Percentiles rank a stretch among this genome's conserved stretches.
phyloP scores from a whole-genome alignment of 2,797 vertebrate genomes.

The Gymnodraco acuticeps region DNA sequence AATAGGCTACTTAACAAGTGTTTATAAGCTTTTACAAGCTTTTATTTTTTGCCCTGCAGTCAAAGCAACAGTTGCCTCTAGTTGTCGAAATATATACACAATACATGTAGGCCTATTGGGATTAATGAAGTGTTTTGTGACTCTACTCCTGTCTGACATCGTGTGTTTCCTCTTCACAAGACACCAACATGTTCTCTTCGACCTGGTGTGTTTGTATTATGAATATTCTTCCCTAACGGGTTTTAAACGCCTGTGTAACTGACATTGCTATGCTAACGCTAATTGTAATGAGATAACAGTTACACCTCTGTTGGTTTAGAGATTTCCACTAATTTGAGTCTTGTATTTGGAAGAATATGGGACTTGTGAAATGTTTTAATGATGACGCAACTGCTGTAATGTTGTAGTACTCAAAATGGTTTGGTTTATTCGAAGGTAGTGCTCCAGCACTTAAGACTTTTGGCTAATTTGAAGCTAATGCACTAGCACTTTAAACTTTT shows the following conservation, averaged over 20 bases:
- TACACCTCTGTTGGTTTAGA: neutral
- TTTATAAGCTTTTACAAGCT: no score
- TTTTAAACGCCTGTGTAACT: neutral
- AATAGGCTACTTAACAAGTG: neutral
- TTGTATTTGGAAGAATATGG: neutral
- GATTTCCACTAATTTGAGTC: neutral
- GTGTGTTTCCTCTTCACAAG: neutral
- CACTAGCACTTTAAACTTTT: no score
- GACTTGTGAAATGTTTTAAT: neutral
- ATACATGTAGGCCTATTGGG: neutral
- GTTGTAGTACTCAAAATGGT: no score
- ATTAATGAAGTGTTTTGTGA: neutral
- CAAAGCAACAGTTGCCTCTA: neutral
- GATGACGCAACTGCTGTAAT: neutral
- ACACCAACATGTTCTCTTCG: neutral
- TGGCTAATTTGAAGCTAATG: no score
- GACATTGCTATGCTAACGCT: neutral
- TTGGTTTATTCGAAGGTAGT: no score
- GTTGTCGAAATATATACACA: neutral
- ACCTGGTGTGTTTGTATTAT: slow-evolving; percentile 25
- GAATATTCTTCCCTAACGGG: accelerated
- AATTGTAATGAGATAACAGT: neutral
- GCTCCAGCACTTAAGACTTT: no score
- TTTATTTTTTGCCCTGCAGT: no score
- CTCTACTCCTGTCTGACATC: neutral